These are phyloP conservation scores for Allygus modestus DNA, from an alignment of 2,888 invertebrate species.

Conservation along the genomic window DNA sequence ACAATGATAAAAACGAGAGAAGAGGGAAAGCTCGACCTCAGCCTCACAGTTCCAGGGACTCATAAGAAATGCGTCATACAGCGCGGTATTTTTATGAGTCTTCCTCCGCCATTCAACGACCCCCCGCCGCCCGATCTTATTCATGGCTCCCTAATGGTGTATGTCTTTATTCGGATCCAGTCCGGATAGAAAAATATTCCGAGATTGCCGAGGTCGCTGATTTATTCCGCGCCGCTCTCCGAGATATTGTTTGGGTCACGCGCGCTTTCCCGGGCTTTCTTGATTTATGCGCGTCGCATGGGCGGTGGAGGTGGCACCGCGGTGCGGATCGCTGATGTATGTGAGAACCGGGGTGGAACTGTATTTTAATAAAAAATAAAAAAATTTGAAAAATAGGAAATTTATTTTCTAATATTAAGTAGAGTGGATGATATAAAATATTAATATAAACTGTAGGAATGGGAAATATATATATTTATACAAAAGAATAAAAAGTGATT, in stretches of 20 bases:
- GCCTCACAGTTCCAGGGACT: no score
- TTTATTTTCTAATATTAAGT: no score
- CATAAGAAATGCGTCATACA: constrained; percentile 51
- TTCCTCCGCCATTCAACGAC: constrained; percentile 8
- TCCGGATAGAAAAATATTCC: constrained; percentile 49
- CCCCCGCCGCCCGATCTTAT: constrained; percentile 15
- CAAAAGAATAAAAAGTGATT: no score
- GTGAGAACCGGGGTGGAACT: not conserved
- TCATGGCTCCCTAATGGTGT: constrained; percentile 53
- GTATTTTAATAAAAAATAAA: not conserved
- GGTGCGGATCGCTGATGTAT: not conserved
- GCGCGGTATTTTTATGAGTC: constrained; percentile 45
- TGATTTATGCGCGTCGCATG: constrained; percentile 10
- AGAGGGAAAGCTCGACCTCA: constrained; percentile 2
- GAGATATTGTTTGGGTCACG: constrained; percentile 43
- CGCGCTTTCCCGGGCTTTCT: constrained; percentile 7
- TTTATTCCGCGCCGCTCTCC: constrained; percentile 19
- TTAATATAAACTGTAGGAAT: no score
- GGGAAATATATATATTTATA: no score
- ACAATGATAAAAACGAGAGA: not conserved
- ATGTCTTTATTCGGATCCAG: constrained; percentile 51
- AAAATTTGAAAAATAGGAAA: no score
- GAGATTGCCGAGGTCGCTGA: constrained; percentile 19
- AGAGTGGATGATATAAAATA: no score
- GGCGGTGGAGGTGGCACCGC: not conserved